A percentile compares a stretch with the other conserved stretches of the same genome.
phyloP scores from a whole-genome alignment of 1,140 invertebrate genomes.

The Drosophila virilis region DNA sequence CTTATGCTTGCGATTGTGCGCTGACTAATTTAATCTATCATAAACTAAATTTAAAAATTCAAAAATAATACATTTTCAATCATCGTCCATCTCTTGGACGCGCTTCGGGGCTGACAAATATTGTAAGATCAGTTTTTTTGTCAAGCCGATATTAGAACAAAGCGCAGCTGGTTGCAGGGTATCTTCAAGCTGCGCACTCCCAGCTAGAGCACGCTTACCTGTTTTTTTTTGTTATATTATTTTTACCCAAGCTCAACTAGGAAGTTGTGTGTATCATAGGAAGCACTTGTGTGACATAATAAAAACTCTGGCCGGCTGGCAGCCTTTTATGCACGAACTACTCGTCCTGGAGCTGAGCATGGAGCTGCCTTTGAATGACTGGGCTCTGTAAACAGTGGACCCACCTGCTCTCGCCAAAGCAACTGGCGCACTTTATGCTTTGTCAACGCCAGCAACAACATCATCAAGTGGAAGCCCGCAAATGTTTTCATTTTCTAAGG shows the following conservation, averaged over 20 bases:
- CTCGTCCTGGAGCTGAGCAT: background rate
- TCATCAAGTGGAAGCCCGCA: slow-evolving; percentile 48
- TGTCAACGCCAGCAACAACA: slow-evolving; percentile 58
- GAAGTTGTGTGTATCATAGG: slow-evolving; percentile 74
- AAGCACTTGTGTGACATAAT: slow-evolving; percentile 81
- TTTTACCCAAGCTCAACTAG: slow-evolving; percentile 56
- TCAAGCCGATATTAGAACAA: too few species aligned
- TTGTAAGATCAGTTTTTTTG: too few species aligned
- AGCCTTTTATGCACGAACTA: slow-evolving; percentile 45
- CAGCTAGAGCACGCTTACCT: background rate
- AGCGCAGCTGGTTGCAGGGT: too few species aligned
- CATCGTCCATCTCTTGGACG: too few species aligned
- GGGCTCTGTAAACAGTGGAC: slow-evolving; percentile 49
- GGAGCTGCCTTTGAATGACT: slow-evolving; percentile 18
- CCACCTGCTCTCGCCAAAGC: slow-evolving; percentile 22
- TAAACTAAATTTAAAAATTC: too few species aligned
- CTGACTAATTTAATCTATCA: too few species aligned
- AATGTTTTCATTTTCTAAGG: slow-evolving; percentile 70
- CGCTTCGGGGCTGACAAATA: too few species aligned
- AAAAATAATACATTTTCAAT: too few species aligned
- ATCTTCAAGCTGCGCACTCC: background rate
- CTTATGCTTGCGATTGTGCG: too few species aligned
- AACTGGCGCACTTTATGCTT: slow-evolving; percentile 66
- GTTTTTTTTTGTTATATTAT: slow-evolving; percentile 28
- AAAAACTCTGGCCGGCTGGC: slow-evolving; percentile 58